phyloP scores from a whole-genome alignment of 1,140 invertebrate species.

The Drosophila lacteicornis region DNA sequence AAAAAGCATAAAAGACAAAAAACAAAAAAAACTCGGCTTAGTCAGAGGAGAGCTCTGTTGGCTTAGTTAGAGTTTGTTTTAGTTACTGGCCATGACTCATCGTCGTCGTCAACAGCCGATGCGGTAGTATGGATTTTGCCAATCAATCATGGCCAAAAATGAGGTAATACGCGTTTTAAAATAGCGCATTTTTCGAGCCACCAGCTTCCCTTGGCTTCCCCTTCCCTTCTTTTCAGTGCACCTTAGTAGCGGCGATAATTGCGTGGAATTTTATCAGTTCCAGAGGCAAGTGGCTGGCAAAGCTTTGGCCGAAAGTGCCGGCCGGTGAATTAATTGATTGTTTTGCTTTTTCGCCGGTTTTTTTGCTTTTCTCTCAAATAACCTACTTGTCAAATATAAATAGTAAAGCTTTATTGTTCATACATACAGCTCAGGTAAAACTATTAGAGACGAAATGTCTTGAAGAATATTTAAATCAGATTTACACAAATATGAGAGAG shows the following conservation, averaged over 20 bases:
- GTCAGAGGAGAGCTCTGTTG: constrained; percentile 36
- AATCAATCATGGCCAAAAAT: constrained; percentile 47
- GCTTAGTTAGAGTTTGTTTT: constrained; percentile 14
- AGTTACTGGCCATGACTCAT: constrained; percentile 46
- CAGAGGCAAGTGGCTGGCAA: constrained; percentile 21
- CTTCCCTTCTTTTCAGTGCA: neutral
- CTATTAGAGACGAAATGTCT: neutral
- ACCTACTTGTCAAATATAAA: constrained; percentile 22
- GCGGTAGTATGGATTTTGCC: constrained; percentile 23
- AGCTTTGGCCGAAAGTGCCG: constrained; percentile 32
- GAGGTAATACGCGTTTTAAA: constrained; percentile 50
- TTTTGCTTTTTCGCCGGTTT: constrained; percentile 12
- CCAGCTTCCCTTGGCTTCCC: neutral
- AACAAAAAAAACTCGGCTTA: constrained; percentile 40
- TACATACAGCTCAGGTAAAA: neutral
- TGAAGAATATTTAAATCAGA: neutral
- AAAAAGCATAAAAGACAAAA: constrained; percentile 27
- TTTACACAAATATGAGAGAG: neutral
- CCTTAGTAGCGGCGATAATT: constrained; percentile 28
- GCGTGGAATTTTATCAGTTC: constrained; percentile 56
- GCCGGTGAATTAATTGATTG: constrained; percentile 42
- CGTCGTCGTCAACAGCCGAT: neutral
- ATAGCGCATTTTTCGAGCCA: constrained; percentile 10
- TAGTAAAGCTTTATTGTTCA: neutral
- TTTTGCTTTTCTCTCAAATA: constrained; percentile 13